phyloP scores from a whole-genome alignment of 2,888 invertebrate species.

The Seladonia tumulorum region DNA sequence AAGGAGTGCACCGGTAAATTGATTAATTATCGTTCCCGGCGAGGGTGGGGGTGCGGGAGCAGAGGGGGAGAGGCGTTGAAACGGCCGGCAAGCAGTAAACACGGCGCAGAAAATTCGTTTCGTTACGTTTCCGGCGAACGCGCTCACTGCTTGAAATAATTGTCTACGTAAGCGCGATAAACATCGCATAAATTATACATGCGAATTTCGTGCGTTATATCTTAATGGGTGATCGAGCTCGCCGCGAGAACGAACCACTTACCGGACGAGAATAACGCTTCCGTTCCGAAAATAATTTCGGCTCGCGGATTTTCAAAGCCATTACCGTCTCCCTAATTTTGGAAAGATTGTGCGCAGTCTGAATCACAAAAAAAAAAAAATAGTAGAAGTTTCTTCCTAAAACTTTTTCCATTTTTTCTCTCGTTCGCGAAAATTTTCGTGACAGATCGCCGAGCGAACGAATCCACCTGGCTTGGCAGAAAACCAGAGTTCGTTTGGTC shows the following conservation, averaged over 20 bases:
- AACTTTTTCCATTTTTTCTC: too few species aligned
- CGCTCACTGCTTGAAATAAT: conserved; percentile 20
- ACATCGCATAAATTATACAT: conserved; percentile 29
- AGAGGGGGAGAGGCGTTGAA: neutral
- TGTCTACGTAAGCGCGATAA: conserved; percentile 14
- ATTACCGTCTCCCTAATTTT: neutral
- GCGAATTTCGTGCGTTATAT: conserved; percentile 30
- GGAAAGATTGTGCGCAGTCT: too few species aligned
- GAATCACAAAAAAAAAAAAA: too few species aligned
- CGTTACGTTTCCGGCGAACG: conserved; percentile 14
- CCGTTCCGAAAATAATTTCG: neutral
- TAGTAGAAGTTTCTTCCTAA: too few species aligned
- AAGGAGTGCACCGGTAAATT: neutral
- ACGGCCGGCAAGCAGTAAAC: neutral
- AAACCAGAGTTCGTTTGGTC: too few species aligned
- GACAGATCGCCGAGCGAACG: neutral
- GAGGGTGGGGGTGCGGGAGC: neutral
- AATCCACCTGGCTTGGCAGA: neutral
- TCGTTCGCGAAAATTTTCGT: too few species aligned
- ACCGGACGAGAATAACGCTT: neutral
- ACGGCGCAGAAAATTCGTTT: conserved; percentile 17
- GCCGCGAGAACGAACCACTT: neutral
- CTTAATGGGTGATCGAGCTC: neutral
- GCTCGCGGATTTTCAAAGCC: neutral
- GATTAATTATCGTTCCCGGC: conserved; percentile 8